Evolutionary conservation across 2,113 vertebrate genomes (phyloP).

Genomic region (Lepus timidus): DNA sequence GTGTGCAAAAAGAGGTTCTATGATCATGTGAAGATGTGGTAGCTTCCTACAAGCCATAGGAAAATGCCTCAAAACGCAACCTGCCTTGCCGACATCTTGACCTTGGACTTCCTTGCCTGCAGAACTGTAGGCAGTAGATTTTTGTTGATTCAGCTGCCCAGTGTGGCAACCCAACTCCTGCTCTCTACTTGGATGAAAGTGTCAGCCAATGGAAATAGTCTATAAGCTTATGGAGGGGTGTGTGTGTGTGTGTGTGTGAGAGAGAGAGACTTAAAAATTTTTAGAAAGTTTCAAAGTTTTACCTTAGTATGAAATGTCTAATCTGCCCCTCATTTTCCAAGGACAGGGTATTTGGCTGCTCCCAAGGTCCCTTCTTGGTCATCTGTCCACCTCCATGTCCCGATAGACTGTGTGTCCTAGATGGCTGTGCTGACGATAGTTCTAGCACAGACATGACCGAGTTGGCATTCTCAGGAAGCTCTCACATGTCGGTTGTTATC

Average conservation of each 20-base stretch:
- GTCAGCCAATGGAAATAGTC: neutral
- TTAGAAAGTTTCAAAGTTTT: neutral
- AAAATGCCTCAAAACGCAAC: neutral
- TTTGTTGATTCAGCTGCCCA: neutral
- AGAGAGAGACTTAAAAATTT: neutral
- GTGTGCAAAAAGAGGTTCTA: neutral
- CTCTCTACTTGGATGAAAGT: neutral
- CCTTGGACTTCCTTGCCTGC: neutral
- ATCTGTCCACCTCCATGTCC: neutral
- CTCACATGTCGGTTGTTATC: neutral
- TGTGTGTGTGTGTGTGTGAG: too few relatives aligned
- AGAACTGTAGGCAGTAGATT: neutral
- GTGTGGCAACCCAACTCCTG: neutral
- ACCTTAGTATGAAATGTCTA: neutral
- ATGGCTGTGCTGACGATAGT: neutral
- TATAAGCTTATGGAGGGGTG: neutral
- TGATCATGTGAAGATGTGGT: neutral
- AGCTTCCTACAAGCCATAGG: neutral
- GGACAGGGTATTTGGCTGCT: neutral
- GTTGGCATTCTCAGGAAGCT: neutral
- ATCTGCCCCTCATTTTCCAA: neutral
- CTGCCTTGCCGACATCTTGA: neutral
- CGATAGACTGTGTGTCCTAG: neutral
- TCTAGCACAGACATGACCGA: neutral
- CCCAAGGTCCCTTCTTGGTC: neutral